Conservation (phyloP, 2,113 vertebrate species). For the Vanacampus margaritifer region DNA sequence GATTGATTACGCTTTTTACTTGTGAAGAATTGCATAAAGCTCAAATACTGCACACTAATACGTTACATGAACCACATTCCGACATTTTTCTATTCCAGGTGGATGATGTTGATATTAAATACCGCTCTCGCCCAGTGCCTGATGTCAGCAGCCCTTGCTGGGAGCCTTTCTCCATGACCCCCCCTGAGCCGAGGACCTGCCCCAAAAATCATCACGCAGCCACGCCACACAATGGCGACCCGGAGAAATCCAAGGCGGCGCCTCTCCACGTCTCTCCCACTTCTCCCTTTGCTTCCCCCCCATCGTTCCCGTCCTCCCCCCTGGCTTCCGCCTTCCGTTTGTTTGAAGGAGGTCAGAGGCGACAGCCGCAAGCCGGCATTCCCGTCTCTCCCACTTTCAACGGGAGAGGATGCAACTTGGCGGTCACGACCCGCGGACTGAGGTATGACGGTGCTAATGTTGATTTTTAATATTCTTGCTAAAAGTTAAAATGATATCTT, state of each 20-base stretch:
- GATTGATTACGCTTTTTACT: neutral
- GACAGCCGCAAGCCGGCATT: slow-evolving; percentile 15
- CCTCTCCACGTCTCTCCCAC: slow-evolving; percentile 20
- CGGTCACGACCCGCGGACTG: slow-evolving; percentile 41
- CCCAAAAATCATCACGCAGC: slow-evolving; percentile 32
- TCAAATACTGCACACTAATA: neutral
- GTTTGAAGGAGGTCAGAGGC: slow-evolving; percentile 54
- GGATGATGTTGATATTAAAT: slow-evolving; percentile 71
- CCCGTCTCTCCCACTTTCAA: slow-evolving; percentile 57
- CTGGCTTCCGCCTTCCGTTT: slow-evolving; percentile 54
- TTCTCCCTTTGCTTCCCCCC: slow-evolving; percentile 34
- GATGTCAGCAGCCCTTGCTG: slow-evolving; percentile 51
- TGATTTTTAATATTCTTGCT: neutral
- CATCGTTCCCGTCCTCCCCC: slow-evolving; percentile 61
- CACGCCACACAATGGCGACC: slow-evolving; percentile 29
- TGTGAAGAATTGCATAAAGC: no score
- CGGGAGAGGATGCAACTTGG: slow-evolving; percentile 57
- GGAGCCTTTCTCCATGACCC: slow-evolving; percentile 37
- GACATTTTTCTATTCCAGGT: slow-evolving; percentile 62
- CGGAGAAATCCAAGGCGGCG: slow-evolving; percentile 29
- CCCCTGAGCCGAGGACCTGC: slow-evolving; percentile 24
- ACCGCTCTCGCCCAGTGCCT: slow-evolving; percentile 49
- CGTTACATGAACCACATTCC: neutral
- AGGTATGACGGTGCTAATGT: slow-evolving; percentile 51
- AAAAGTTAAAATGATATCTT: neutral